phyloP scores from a whole-genome alignment of 1,140 invertebrate genomes.

The Proctacanthus coquilletti region DNA sequence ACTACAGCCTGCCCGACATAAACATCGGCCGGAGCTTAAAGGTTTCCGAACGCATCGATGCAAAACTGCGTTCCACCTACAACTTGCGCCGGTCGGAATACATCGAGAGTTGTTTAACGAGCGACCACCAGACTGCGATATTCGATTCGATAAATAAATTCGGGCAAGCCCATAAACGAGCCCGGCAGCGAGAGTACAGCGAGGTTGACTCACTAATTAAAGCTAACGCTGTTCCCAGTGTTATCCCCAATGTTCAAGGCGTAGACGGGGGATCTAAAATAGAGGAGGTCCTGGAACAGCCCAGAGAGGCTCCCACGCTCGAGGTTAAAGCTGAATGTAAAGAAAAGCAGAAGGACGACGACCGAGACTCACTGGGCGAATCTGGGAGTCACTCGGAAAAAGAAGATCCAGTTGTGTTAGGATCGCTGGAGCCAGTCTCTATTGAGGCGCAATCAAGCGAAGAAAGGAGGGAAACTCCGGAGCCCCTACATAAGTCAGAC shows the following conservation, averaged over 20 bases:
- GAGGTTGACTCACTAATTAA: no score
- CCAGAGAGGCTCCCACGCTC: constrained; percentile 18
- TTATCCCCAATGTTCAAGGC: no score
- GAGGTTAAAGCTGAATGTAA: constrained; percentile 22
- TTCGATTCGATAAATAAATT: constrained; percentile 27
- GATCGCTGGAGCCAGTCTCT: no score
- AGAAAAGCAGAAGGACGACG: constrained; percentile 13
- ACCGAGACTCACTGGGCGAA: no score
- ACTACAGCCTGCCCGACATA: constrained; percentile 48
- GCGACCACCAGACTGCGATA: constrained; percentile 1
- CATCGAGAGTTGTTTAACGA: not conserved
- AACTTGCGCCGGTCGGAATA: constrained; percentile 19
- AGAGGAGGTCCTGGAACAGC: constrained; percentile 10
- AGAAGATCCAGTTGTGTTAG: no score
- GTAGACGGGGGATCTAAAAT: not conserved
- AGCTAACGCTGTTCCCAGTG: no score
- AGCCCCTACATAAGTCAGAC: not conserved
- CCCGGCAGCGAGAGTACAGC: constrained; percentile 16
- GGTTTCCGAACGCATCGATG: constrained; percentile 48
- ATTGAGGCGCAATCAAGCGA: no score
- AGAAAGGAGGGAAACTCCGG: constrained; percentile 4
- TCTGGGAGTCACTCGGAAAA: no score
- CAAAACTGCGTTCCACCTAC: constrained; percentile 37
- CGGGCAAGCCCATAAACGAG: constrained; percentile 22
- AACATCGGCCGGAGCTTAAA: constrained; percentile 45